These are phyloP conservation scores for Anguilla megastoma DNA, from an alignment of 2,797 vertebrate genomes.

Conservation along the genomic window DNA sequence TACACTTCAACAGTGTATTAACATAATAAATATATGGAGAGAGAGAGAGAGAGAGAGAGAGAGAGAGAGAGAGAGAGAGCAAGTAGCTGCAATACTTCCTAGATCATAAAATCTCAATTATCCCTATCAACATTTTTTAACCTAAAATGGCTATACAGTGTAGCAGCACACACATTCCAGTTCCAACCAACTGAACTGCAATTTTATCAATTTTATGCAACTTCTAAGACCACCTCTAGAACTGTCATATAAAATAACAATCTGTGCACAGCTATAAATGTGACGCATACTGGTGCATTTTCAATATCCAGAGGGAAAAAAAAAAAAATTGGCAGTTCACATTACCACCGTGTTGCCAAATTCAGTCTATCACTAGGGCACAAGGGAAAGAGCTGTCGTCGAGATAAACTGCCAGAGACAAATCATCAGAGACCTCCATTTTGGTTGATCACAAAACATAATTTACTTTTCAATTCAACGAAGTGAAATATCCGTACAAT, in stretches of 20 bases:
- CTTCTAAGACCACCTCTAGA: conserved; percentile 11
- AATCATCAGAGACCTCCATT: conserved; percentile 24
- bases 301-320: conserved; percentile 33
- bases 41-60: neutral
- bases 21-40: neutral
- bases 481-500: conserved; percentile 63
- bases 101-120: neutral
- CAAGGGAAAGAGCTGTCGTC: neutral
- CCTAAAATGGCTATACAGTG: neutral
- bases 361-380: conserved; percentile 38
- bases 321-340: conserved; percentile 43
- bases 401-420: neutral
- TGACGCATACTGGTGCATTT: conserved; percentile 35
- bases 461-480: conserved; percentile 65
- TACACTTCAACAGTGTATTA: neutral
- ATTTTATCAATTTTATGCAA: neutral
- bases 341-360: conserved; percentile 34
- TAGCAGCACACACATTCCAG: neutral
- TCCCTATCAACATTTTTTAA: neutral
- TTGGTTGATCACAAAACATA: conserved; percentile 56
- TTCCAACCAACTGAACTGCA: neutral
- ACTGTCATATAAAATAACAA: conserved; percentile 38
- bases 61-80: neutral
- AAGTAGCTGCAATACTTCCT: neutral
- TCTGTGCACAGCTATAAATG: conserved; percentile 23